Percentiles rank a stretch among this genome's conserved stretches.
phyloP scores from a whole-genome alignment of 1,140 invertebrate species.

The Holcopasites calliopsidis region DNA sequence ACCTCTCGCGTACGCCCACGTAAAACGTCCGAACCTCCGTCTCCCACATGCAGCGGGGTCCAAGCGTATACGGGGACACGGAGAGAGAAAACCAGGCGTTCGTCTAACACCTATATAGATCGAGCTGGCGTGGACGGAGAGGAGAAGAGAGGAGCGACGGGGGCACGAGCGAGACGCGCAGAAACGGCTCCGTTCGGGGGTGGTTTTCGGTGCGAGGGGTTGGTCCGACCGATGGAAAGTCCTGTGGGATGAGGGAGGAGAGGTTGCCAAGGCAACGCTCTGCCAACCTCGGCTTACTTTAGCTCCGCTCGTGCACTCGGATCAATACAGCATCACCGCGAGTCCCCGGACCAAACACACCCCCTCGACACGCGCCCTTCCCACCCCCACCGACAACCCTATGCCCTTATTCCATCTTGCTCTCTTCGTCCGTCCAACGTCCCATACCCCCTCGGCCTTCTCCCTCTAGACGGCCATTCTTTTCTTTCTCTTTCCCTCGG shows the following conservation, averaged over 20 bases:
- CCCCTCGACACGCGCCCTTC: slow-evolving; percentile 48
- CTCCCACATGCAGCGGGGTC: slow-evolving; percentile 2
- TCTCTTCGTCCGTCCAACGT: background rate
- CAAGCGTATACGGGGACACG: slow-evolving; percentile 1
- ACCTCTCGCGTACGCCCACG: slow-evolving; percentile 35
- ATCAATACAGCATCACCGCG: slow-evolving; percentile 79
- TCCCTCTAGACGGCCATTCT: slow-evolving; percentile 3
- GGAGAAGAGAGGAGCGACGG: slow-evolving; percentile 3
- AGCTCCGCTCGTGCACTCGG: slow-evolving; percentile 72
- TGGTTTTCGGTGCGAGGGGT: slow-evolving; percentile 63
- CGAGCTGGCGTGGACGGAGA: slow-evolving; percentile 37
- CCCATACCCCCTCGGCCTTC: background rate
- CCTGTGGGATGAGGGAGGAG: slow-evolving; percentile 75
- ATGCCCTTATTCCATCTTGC: slow-evolving; percentile 2
- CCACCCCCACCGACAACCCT: slow-evolving; percentile 6
- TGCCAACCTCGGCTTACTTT: slow-evolving; percentile 77
- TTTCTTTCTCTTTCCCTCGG: slow-evolving; percentile 24
- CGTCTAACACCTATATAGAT: slow-evolving; percentile 59
- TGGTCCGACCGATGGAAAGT: slow-evolving; percentile 58
- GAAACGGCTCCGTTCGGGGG: slow-evolving; percentile 47
- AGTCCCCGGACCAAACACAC: slow-evolving; percentile 78
- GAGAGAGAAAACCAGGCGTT: slow-evolving; percentile 40
- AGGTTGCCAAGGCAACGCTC: slow-evolving; percentile 81
- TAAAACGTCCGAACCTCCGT: slow-evolving; percentile 11
- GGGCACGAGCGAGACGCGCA: slow-evolving; percentile 30